These are phyloP conservation scores for Ptilorrhoa leucosticta DNA, from an alignment of 2,113 vertebrate species.

Conservation along the genomic window DNA sequence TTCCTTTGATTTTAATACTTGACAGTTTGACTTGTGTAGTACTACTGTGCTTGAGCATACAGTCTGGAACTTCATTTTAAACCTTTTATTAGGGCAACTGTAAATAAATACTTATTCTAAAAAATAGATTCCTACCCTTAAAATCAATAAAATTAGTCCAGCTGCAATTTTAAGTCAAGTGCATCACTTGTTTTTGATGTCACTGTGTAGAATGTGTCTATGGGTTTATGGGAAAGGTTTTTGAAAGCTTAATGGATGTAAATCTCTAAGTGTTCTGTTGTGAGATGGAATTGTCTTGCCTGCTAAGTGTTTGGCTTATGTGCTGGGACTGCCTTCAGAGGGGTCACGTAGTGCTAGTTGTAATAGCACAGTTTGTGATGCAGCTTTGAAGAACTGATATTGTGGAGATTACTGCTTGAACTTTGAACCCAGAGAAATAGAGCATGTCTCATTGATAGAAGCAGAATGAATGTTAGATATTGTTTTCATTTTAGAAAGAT, in stretches of 20 bases:
- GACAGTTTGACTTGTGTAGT: neutral
- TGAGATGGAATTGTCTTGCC: neutral
- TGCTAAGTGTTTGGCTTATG: neutral
- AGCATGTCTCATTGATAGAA: neutral
- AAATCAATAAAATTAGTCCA: neutral
- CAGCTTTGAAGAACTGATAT: neutral
- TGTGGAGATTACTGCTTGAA: neutral
- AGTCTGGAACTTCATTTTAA: neutral
- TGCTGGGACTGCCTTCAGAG: neutral
- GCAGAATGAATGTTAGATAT: neutral
- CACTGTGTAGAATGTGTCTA: neutral
- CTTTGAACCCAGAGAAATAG: neutral
- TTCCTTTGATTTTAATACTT: neutral
- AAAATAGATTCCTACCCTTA: neutral
- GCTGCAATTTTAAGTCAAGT: neutral
- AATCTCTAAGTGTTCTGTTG: neutral
- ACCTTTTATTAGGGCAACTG: neutral
- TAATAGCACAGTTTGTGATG: neutral
- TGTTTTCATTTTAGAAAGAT: neutral
- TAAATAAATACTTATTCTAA: neutral
- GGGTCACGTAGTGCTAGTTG: neutral
- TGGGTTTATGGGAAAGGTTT: neutral
- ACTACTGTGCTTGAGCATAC: neutral
- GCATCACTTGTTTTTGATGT: neutral
- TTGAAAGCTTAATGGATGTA: neutral